phyloP scores from a whole-genome alignment of 2,888 invertebrate genomes.

The Smittia sp. region DNA sequence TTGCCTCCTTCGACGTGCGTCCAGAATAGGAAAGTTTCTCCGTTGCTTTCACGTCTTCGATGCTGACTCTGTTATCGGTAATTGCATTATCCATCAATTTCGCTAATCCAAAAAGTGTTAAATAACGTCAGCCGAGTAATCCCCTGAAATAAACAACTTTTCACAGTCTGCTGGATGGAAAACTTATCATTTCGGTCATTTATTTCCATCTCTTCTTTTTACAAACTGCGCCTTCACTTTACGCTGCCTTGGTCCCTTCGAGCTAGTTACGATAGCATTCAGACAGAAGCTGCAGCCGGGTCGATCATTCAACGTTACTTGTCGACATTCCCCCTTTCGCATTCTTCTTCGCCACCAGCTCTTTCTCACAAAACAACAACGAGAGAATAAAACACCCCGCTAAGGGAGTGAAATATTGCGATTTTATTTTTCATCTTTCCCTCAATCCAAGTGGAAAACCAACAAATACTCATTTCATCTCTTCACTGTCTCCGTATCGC shows the following conservation, averaged over 20 bases:
- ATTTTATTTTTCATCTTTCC: slow-evolving; percentile 20
- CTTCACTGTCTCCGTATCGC: slow-evolving; percentile 10
- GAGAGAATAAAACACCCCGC: slow-evolving; percentile 1
- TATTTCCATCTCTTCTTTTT: background rate
- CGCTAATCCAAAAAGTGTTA: slow-evolving; percentile 33
- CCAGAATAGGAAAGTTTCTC: background rate
- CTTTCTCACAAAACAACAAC: background rate
- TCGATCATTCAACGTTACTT: too few species aligned
- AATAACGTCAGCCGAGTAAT: slow-evolving; percentile 30
- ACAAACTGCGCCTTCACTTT: too few species aligned
- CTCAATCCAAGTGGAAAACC: slow-evolving; percentile 25
- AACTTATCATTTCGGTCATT: slow-evolving; percentile 25
- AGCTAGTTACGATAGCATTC: too few species aligned
- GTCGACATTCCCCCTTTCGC: too few species aligned
- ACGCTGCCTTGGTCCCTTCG: too few species aligned
- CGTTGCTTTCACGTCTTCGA: background rate
- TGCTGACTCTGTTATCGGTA: slow-evolving; percentile 29
- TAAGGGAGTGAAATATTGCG: slow-evolving; percentile 22
- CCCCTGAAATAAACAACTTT: slow-evolving; percentile 23
- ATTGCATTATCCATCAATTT: slow-evolving; percentile 40
- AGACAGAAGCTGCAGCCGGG: too few species aligned
- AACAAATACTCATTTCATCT: slow-evolving; percentile 21
- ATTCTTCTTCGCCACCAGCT: slow-evolving; percentile 5
- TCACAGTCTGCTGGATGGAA: background rate
- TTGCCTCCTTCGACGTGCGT: slow-evolving; percentile 4